Evolutionary conservation across 2,113 vertebrate species (phyloP).

Genomic region (Lagopus muta): DNA sequence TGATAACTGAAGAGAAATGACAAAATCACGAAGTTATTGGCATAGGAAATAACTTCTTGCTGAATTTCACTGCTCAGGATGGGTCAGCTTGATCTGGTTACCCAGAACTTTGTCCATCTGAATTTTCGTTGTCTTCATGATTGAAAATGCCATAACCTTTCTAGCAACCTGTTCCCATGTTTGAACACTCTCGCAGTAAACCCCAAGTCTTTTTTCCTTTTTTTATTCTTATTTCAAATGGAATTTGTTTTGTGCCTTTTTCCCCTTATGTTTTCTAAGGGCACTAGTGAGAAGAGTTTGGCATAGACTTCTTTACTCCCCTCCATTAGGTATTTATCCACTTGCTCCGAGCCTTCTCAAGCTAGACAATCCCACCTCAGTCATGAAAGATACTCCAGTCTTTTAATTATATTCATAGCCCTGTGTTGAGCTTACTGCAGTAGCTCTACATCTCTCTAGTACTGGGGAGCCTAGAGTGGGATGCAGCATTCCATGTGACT

Average conservation of each 20-base stretch:
- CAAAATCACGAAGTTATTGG: not conserved
- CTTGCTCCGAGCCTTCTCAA: not conserved
- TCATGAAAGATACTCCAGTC: not conserved
- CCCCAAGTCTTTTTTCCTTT: not conserved
- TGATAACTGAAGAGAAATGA: not conserved
- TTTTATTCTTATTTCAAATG: not conserved
- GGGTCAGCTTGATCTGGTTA: not conserved
- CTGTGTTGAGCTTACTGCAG: accelerated
- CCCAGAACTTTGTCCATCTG: not conserved
- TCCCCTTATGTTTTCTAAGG: not conserved
- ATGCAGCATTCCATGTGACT: not conserved
- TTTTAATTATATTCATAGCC: not conserved
- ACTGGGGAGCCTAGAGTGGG: too few species aligned
- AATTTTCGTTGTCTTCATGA: not conserved
- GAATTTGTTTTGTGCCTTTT: not conserved
- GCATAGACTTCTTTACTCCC: not conserved
- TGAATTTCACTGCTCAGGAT: not conserved
- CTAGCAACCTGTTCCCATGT: not conserved
- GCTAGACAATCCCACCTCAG: not conserved
- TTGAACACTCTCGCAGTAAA: not conserved
- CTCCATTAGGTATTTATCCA: not conserved
- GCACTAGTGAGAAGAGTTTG: not conserved
- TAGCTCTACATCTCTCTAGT: not conserved
- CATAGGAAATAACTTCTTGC: not conserved
- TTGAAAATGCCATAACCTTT: not conserved